Base-by-base conservation (phyloP, 2,888 invertebrate species). In the Latheticus oryzae region DNA sequence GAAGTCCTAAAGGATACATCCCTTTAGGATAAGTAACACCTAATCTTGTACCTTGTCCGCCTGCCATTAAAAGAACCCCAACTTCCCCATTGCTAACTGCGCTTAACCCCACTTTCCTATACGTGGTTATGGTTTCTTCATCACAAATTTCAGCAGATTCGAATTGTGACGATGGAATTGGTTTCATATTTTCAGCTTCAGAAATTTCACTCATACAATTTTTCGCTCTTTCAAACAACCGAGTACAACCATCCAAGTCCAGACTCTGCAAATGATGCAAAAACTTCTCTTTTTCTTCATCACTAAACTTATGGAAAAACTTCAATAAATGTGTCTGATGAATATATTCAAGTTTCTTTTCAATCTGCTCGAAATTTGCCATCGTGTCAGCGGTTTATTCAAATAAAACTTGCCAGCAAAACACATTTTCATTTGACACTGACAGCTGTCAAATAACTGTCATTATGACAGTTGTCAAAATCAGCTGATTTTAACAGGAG, bases 21-120 rank as follows among this genome's bases (percentile, higher is more conserved):
- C 98, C 99, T 83, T 99, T 99, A 0, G 99, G 99, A 71, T 93
- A 89, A 24, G 86, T 83, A 19, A 97, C 96, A 1, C 99, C 99
- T 1, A 99, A 83, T 43, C 99, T 84, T 0, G 97, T 98, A 1
- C 98, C 99, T 78, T 99, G 98, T 1, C 99, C 99, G 17, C 99
- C 99, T 30, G 98, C 97, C 77, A 99, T 83, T 1, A 99, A 82
- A 50, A 99, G 78, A 9, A 97, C 95, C 37, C 93, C 97, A 38
- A 93, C 92, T 76, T 83, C 84, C 4, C 84, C 83, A 35, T 82
- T 75, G 0, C 84, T 77, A 24, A 88, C 82, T 62, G 83, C 83
- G 53, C 78, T 73, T n/a, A 84, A 66, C 65, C 89, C 97, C 66
- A 86, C 81, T 5, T 81, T 80, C 72, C 89, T 85, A 72, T 93